Percentiles rank a stretch among this genome's conserved stretches.
Conservation (phyloP, 2,888 invertebrate genomes). For the Apeira syringaria region DNA sequence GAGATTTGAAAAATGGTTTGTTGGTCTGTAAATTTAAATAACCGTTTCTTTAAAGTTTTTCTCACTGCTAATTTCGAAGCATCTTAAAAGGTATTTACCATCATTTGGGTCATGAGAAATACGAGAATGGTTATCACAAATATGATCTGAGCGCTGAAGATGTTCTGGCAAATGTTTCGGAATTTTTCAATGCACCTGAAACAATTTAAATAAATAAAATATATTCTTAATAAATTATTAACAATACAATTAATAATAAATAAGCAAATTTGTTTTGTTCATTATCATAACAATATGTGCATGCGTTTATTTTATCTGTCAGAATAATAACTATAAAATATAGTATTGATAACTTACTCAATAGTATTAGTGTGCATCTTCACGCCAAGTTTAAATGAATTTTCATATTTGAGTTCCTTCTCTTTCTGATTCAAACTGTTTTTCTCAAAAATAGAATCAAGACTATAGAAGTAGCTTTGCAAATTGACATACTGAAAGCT, state of each 20-base stretch:
- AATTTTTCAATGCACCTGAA: constrained; percentile 44
- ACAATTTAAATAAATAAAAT: too few relatives aligned
- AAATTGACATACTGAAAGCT: constrained; percentile 53
- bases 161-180: constrained; percentile 37
- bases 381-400: constrained; percentile 50
- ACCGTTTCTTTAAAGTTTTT: too few relatives aligned
- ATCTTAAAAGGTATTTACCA: constrained; percentile 33
- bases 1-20: too few relatives aligned
- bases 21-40: too few relatives aligned
- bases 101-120: constrained; percentile 40
- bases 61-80: too few relatives aligned
- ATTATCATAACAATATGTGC: too few relatives aligned
- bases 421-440: constrained; percentile 35
- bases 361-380: constrained; percentile 50
- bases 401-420: constrained; percentile 48
- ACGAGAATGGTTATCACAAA: constrained; percentile 38
- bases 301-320: too few relatives aligned
- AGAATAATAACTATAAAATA: too few relatives aligned
- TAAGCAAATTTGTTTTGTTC: too few relatives aligned
- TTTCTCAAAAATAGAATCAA: constrained; percentile 43
- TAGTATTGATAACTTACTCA: constrained; percentile 47
- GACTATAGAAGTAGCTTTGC: constrained; percentile 49
- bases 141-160: constrained; percentile 47
- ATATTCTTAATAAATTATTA: too few relatives aligned
- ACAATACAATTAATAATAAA: too few relatives aligned